Evolutionary conservation across 2,888 invertebrate genomes (phyloP).

Genomic region (Dryobotodes eremita): DNA sequence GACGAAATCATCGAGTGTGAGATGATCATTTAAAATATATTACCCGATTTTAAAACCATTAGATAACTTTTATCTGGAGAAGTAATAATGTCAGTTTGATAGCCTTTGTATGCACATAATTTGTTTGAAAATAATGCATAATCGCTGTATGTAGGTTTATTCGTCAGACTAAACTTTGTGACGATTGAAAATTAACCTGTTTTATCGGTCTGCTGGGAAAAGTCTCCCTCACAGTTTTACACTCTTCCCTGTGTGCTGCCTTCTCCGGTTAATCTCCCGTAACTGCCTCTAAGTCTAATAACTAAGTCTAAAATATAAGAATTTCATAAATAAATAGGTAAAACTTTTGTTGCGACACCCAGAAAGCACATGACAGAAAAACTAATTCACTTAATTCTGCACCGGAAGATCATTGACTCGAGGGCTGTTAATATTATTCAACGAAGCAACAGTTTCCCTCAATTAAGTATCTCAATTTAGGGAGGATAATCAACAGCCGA

Average conservation of each 20-base stretch:
- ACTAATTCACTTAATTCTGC: not conserved
- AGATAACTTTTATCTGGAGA: not conserved
- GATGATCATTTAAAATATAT: not conserved
- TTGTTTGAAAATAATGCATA: not conserved
- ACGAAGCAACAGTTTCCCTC: constrained; percentile 14
- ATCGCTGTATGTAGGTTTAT: not conserved
- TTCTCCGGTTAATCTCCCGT: not conserved
- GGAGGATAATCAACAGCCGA: constrained; percentile 36
- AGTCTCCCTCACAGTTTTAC: not conserved
- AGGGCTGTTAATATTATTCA: constrained; percentile 14
- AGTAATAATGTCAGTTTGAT: not conserved
- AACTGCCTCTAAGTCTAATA: not conserved
- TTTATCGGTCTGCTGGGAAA: not conserved
- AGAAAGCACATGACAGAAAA: not conserved
- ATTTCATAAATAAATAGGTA: not conserved
- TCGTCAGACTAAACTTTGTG: not conserved
- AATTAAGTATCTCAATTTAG: constrained; percentile 41
- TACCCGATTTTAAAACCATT: not conserved
- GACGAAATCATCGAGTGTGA: not conserved
- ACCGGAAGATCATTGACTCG: not conserved
- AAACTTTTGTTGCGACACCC: not conserved
- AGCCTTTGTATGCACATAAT: not conserved
- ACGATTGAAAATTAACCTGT: not conserved
- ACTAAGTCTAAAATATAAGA: too few relatives aligned
- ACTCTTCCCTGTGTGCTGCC: not conserved